Percentiles rank a stretch among this genome's conserved stretches.
Conservation (phyloP, 2,888 invertebrate genomes). For the Drosophila cognata region DNA sequence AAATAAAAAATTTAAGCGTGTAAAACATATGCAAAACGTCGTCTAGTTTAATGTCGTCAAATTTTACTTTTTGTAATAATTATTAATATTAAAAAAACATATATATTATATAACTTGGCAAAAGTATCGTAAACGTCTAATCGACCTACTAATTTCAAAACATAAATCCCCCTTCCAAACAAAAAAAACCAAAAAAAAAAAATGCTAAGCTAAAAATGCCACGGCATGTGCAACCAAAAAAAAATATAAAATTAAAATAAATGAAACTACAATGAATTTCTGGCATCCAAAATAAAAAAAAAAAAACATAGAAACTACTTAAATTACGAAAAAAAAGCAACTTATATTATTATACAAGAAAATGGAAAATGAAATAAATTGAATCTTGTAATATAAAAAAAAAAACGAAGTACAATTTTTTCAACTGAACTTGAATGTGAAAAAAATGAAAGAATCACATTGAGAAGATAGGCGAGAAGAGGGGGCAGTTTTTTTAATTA, state of each 20-base stretch:
- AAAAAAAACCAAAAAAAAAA: conserved; percentile 21
- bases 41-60: conserved; percentile 84
- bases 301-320: conserved; percentile 68
- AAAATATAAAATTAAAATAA: conserved; percentile 41
- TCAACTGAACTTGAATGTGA: neutral
- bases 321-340: conserved; percentile 68
- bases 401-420: neutral
- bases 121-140: conserved; percentile 71
- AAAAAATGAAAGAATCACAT: neutral
- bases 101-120: conserved; percentile 69
- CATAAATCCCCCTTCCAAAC: conserved; percentile 35
- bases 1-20: conserved; percentile 73
- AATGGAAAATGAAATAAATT: conserved; percentile 82
- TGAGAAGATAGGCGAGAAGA: neutral
- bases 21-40: conserved; percentile 77
- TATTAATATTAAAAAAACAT: conserved; percentile 78
- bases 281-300: conserved; percentile 67
- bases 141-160: conserved; percentile 64
- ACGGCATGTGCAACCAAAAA: conserved; percentile 68
- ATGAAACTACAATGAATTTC: conserved; percentile 66
- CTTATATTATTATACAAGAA: conserved; percentile 84
- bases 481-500: neutral
- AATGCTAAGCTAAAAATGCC: conserved; percentile 41
- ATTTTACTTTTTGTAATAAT: conserved; percentile 83
- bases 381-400: conserved; percentile 84